Percentiles rank a stretch among this genome's conserved stretches.
Evolutionary conservation across 2,797 vertebrate genomes (phyloP).

Genomic region (Manis pentadactyla): DNA sequence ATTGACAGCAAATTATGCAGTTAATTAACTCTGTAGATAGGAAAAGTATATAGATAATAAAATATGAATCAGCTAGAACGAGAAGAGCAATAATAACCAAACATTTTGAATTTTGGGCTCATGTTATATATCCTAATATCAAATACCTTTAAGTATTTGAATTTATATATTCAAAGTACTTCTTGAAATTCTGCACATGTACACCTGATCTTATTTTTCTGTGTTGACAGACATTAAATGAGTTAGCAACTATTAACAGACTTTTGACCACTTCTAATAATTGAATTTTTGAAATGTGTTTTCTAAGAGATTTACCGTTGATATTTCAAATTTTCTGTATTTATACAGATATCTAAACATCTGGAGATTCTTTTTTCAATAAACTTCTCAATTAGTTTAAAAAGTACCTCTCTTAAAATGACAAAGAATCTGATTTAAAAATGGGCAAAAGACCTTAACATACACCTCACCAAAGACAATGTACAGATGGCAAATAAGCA

Average conservation of each 20-base stretch:
- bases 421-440: neutral
- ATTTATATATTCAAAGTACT: slow-evolving; percentile 14
- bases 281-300: neutral
- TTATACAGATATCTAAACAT: neutral
- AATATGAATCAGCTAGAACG: neutral
- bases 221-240: neutral
- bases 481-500: neutral
- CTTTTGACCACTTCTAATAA: neutral
- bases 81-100: neutral
- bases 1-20: neutral
- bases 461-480: neutral
- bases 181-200: neutral
- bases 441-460: neutral
- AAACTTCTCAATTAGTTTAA: neutral
- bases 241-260: neutral
- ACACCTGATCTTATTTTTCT: neutral
- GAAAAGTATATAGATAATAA: neutral
- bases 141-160: neutral
- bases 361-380: neutral
- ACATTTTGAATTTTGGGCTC: neutral
- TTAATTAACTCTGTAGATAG: neutral
- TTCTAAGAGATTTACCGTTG: neutral
- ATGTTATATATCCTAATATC: neutral
- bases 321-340: neutral
- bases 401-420: neutral